Base-by-base conservation (phyloP, 2,888 invertebrate species). In the Elegia similella region DNA sequence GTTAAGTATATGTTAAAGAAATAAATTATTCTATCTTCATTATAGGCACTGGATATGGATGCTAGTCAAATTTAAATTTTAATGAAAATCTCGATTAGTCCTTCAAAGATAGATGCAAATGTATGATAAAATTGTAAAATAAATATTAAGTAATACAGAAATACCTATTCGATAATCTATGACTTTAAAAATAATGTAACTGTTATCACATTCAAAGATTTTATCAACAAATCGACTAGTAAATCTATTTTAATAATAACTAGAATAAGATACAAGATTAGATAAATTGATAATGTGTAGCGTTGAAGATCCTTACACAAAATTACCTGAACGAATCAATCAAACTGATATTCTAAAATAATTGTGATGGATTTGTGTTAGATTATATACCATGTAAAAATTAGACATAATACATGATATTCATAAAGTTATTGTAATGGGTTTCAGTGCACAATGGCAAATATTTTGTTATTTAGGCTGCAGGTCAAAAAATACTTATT, bases 311-410 rank as follows among this genome's bases (percentile, higher is more conserved):
- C 69, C 71, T 70, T 70, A 72, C 65, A 72, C 72, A 68, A 76
- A 73, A 60, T 70, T 78, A 79, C 65, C 76, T 78, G 80, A 86
- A 82, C 84, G 88, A 90, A 88, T 82, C 80, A 84, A 80, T 80
- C 76, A 90, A 55, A 90, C 91, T 85, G 86, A 91, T 91, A 91
- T 91, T 91, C 91, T 91, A 91, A 91, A 91, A 73, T 80, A 76
- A 91, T 86, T 91, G 91, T 91, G 91, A 91, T 91, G 88, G 86
- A 87, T 88, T 86, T 88, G 86, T 84, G 84, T 88, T 89, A 89
- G 86, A 78, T 23, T 23, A 23, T 75, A 75, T 80, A 86, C 76
- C 73, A 64, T 76, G 72, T 80, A 80, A 75, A 70, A 70, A 78
- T 72, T 78, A 76, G 62, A 68, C 68, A 69, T 68, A 65, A 58